Evolutionary conservation across 2,888 invertebrate species (phyloP), one percentile per base, ranked within the genome.

Genomic region (Noctua janthina): DNA sequence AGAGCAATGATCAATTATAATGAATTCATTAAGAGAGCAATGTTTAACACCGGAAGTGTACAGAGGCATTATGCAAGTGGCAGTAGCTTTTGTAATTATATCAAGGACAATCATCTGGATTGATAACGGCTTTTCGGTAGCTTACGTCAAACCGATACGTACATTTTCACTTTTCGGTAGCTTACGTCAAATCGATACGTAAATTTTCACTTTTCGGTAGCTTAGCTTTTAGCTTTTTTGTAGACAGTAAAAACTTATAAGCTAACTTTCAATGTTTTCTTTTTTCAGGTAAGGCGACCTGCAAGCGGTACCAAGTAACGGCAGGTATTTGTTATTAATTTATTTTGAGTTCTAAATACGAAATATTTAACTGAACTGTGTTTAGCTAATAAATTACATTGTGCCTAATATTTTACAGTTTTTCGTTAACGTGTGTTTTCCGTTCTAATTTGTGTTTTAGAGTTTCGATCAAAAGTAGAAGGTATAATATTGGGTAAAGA

Each of bases 271-370:
- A 0, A 8, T 56, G 23, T 76, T 78, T 71, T n/a, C 2, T 68
- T 81, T 78, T 86, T 86, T 35, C 87, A 86, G 86, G 87, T 84
- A 87, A 84, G 64, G 17, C n/a, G 59, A 43, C 6, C 39, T 29
- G 29, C 54, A n/a, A 64, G 66, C 80, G 13, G 74, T 78, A 35
- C 35, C 17, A 46, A 74, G 54, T 75, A 51, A 76, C 39, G 62
- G 39, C 77, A 78, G 46, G 84, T 86, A 86, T 68, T 64, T 5
- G 10, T 56, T 23, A n/a, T 46, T 35, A 1, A 11, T 72, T 80
- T 59, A 15, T 74, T 39, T 81, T 81, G 17, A 64, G 20, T 15
- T 23, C 10, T 49, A 10, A 43, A 11, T 7, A 67, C 29, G 3
- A 66, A 78, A 64, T n/a, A 46, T 46, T n/a, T 20, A n/a, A n/a